A percentile compares a stretch with the other conserved stretches of the same genome.
These are phyloP conservation scores for Tiphia femorata DNA, from an alignment of 2,888 invertebrate species.

Conservation along the genomic window DNA sequence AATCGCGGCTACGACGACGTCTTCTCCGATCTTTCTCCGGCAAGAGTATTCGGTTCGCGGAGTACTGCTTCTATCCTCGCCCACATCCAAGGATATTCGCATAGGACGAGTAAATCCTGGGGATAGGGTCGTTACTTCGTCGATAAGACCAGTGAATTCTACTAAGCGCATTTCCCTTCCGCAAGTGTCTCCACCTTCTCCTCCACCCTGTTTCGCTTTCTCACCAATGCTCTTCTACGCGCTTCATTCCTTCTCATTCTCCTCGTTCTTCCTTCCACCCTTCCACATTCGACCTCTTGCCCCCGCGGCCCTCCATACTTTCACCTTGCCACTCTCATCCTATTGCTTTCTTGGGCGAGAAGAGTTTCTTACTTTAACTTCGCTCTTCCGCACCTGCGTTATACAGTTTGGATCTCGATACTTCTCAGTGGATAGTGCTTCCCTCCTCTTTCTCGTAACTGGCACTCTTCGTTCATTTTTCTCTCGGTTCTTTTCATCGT, in stretches of 20 bases:
- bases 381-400: neutral
- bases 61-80: neutral
- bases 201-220: neutral
- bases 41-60: neutral
- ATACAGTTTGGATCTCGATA: constrained; percentile 5
- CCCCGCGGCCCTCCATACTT: neutral
- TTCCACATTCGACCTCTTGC: neutral
- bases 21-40: neutral
- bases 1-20: no score
- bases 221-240: neutral
- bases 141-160: constrained; percentile 4
- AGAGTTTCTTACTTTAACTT: neutral
- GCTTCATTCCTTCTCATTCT: no score
- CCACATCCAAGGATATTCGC: no score
- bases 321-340: no score
- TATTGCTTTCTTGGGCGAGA: neutral
- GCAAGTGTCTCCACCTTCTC: constrained; percentile 1
- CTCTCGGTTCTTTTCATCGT: neutral
- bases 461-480: no score
- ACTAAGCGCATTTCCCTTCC: constrained; percentile 27
- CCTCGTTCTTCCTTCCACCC: neutral
- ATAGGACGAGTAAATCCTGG: neutral
- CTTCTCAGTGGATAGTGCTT: no score
- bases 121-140: neutral
- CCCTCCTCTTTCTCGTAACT: no score